These are phyloP conservation scores for Seira ritae DNA, from an alignment of 2,888 invertebrate species.

Conservation along the genomic window DNA sequence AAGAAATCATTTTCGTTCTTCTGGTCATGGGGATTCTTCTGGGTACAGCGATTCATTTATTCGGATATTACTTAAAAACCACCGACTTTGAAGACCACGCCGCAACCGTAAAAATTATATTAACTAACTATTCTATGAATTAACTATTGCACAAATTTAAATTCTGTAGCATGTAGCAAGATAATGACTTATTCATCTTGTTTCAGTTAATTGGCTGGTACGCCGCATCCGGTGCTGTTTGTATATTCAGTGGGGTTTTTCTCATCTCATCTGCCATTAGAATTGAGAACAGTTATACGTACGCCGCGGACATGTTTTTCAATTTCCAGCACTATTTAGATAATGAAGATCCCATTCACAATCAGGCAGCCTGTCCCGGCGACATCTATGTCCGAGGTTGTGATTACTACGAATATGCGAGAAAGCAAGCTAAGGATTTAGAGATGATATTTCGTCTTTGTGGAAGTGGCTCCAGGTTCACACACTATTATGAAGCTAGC, in stretches of 20 bases:
- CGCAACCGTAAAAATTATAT: constrained; percentile 16
- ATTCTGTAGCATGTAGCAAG: not conserved
- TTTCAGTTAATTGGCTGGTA: constrained; percentile 32
- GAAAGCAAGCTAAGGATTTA: constrained; percentile 25
- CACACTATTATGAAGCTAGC: constrained; percentile 11
- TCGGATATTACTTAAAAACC: constrained; percentile 24
- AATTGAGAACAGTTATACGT: constrained; percentile 47
- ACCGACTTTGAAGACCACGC: constrained; percentile 26
- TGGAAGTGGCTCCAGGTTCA: constrained; percentile 43
- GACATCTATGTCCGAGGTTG: constrained; percentile 26
- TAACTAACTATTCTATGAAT: not conserved
- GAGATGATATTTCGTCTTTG: constrained; percentile 43
- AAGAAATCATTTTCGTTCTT: constrained; percentile 33
- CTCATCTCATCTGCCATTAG: constrained; percentile 2
- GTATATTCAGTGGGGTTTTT: constrained; percentile 29
- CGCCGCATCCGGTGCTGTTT: constrained; percentile 20
- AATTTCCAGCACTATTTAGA: constrained; percentile 19
- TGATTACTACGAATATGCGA: constrained; percentile 34
- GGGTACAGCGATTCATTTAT: constrained; percentile 14
- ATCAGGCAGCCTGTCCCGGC: not conserved
- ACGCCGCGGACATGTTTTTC: constrained; percentile 42
- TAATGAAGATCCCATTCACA: constrained; percentile 10
- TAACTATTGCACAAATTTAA: not conserved
- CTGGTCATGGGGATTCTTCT: constrained; percentile 1
- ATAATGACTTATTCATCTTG: not conserved